Evolutionary conservation across 1,140 invertebrate species (phyloP), one percentile per base, ranked within the genome.

Genomic region (Lasioglossum baleicum): DNA sequence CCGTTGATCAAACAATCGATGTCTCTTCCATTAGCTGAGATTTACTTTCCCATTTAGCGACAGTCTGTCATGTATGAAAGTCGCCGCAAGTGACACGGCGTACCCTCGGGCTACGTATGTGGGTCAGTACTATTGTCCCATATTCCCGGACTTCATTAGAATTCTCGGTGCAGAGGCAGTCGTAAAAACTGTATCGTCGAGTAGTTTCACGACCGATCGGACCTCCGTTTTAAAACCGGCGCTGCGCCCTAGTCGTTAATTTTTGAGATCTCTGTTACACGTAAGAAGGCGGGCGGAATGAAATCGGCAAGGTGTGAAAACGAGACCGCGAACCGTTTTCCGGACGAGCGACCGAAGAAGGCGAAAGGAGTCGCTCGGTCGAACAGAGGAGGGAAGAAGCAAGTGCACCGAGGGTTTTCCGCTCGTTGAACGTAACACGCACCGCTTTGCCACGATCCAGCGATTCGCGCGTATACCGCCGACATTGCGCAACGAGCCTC

Each of bases 21-120:
- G 90, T 91, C 91, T 92, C 89, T 91, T 92, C 91, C 90, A 92
- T 92, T 92, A 91, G 90, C 87, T 90, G 70, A 88, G 88, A 92
- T 92, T 91, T 90, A 91, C 91, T 91, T 91, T 91, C 88, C 84
- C 88, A 89, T 89, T 92, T 92, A 92, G 89, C 91, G 90, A 91
- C 86, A 85, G 86, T 80, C 84, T 78, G 90, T 88, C 88, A 91
- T 83, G 88, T 91, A 92, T 90, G 91, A 92, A 92, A 92, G 91
- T 90, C 88, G 83, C 69, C 79, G 76, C 60, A 71, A 75, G 77
- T 83, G 75, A 71, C 78, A 90, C 72, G 70, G 58, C 81, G 64
- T 73, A 60, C 76, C 82, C 78, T 76, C 70, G 61, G 71, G 85
- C 58, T 69, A 60, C 60, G 35, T 79, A 86, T 86, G 76, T 85